phyloP scores from a whole-genome alignment of 2,888 invertebrate species.

The Rutpela maculata region DNA sequence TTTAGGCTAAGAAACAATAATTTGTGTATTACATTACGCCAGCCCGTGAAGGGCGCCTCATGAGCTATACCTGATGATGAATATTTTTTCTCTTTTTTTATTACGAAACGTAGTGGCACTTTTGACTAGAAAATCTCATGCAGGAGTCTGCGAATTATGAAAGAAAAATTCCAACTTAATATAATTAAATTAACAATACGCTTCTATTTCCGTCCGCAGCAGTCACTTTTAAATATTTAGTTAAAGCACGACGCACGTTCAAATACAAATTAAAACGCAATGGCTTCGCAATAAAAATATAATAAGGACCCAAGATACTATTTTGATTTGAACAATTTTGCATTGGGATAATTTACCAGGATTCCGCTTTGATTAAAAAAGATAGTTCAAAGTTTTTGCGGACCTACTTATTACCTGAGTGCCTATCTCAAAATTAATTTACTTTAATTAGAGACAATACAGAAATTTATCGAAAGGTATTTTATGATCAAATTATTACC shows the following conservation, averaged over 20 bases:
- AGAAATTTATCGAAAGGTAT: constrained; percentile 35
- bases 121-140: too few relatives aligned
- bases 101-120: too few relatives aligned
- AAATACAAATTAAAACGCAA: constrained; percentile 34
- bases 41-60: too few relatives aligned
- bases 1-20: too few relatives aligned
- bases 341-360: constrained; percentile 26
- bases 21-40: too few relatives aligned
- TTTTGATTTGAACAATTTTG: constrained; percentile 17
- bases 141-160: too few relatives aligned
- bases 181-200: constrained; percentile 18
- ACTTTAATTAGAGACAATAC: constrained; percentile 62
- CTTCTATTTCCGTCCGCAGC: constrained; percentile 52
- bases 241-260: constrained; percentile 39
- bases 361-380: constrained; percentile 24
- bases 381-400: constrained; percentile 46
- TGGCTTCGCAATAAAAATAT: constrained; percentile 27
- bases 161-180: not conserved
- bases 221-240: constrained; percentile 42
- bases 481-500: constrained; percentile 37
- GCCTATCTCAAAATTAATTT: constrained; percentile 61
- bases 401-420: constrained; percentile 61
- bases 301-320: constrained; percentile 43
- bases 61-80: too few relatives aligned
- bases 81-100: too few relatives aligned